phyloP scores from a whole-genome alignment of 2,797 vertebrate genomes.

The Muraenolepis orangiensis region DNA sequence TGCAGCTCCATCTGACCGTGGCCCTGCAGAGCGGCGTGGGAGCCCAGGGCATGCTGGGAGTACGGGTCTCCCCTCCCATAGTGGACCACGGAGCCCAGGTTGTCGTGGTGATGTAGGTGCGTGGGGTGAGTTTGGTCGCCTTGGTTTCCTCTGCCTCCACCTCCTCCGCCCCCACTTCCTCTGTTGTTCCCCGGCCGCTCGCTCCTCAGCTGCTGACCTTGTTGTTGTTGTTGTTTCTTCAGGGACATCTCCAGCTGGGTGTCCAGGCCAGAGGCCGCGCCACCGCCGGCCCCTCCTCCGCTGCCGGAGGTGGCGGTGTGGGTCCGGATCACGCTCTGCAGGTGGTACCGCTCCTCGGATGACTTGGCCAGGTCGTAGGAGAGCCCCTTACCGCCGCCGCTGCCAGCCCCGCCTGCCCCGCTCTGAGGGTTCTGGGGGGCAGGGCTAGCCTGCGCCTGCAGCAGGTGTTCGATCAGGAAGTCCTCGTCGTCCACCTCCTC shows the following conservation, averaged over 20 bases:
- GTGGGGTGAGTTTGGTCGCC: constrained; percentile 62
- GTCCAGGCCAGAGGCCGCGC: constrained; percentile 78
- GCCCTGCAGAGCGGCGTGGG: constrained; percentile 70
- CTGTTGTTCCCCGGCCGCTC: constrained; percentile 73
- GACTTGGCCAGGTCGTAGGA: constrained; percentile 85
- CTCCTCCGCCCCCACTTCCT: constrained; percentile 66
- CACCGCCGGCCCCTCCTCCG: constrained; percentile 63
- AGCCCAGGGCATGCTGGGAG: constrained; percentile 70
- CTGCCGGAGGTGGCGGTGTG: constrained; percentile 77
- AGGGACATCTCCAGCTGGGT: constrained; percentile 86
- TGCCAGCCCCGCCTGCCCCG: constrained; percentile 70
- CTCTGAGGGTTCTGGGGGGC: constrained; percentile 70
- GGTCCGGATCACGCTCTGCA: constrained; percentile 92
- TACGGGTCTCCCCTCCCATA: constrained; percentile 78
- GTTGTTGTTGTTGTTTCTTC: constrained; percentile 77
- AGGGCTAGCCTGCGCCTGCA: constrained; percentile 86
- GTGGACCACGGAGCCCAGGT: constrained; percentile 86
- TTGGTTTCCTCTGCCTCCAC: constrained; percentile 44
- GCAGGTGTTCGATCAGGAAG: constrained; percentile 90
- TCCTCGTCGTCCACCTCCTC: constrained; percentile 82
- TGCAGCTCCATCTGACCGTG: constrained; percentile 83
- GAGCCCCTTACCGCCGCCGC: constrained; percentile 73
- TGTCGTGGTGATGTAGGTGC: constrained; percentile 81
- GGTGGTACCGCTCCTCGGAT: constrained; percentile 86
- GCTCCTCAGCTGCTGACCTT: constrained; percentile 58